Base-by-base conservation (phyloP, 2,888 invertebrate species). In the Siphlonurus alternatus region DNA sequence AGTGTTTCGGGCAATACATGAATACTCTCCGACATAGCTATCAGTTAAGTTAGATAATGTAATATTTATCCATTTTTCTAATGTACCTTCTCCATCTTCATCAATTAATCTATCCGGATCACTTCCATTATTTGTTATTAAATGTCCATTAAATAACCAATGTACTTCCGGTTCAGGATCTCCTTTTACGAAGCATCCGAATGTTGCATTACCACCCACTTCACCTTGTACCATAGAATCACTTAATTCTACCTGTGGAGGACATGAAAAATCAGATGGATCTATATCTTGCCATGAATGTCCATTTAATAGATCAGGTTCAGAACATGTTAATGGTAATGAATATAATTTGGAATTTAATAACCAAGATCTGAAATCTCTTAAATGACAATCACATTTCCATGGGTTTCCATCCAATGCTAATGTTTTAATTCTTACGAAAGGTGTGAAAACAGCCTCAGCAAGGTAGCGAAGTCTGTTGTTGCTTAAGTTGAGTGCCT, bases 371-470 rank as follows among this genome's bases (percentile, higher is more conserved):
- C 92, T 84, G 70, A 93, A 89, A 66, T 87, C 87, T 63, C 91
- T 82, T 65, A 94, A 76, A 68, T 87, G 83, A 75, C 94, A 94
- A 74, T 94, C 92, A 74, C 94, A 94, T 71, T 83, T 82, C 93
- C 93, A 94, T 2, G 89, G 91, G 75, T 94, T 94, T 25, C 88
- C 88, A 68, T 90, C 88, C 63, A 93, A 75, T 15, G 85, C 83
- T 38, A 93, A 79, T 1, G 89, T 88, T 76, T 91, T 92, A 66
- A 93, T 79, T 70, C 86, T 86, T 53, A 84, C 82, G 72, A 91
- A 80, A 66, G 87, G 86, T 74, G 86, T 78, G 71, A 88, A 84
- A 1, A 84, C 82, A 61, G 80, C 79, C 66, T 83, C 83, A 15
- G 84, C 83, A 53, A 89, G 74, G 70, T 83, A 83, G 64, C 86